phyloP scores from a whole-genome alignment of 2,797 vertebrate genomes.

The Cossypha heuglini region DNA sequence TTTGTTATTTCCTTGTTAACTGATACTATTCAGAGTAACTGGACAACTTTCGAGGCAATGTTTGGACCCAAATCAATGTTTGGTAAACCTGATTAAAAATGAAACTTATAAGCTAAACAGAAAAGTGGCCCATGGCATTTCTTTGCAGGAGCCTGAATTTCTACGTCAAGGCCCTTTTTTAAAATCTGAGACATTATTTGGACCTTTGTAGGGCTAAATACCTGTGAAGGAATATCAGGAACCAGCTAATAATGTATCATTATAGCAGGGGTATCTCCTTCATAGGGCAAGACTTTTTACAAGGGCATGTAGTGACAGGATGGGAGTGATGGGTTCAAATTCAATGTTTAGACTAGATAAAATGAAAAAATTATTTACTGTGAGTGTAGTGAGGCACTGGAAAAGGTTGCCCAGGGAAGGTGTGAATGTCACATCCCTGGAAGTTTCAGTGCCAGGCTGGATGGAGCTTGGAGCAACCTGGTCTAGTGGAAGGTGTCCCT shows the following conservation, averaged over 20 bases:
- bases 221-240: not conserved
- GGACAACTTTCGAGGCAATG: not conserved
- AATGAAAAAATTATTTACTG: not conserved
- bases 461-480: not conserved
- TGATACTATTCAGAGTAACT: not conserved
- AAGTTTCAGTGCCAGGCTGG: not conserved
- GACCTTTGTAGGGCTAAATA: not conserved
- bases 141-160: not conserved
- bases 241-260: not conserved
- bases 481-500: not conserved
- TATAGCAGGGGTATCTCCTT: not conserved
- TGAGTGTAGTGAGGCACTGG: not conserved
- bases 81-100: not conserved
- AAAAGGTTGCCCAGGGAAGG: too few species aligned
- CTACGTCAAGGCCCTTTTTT: not conserved
- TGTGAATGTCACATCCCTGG: not conserved
- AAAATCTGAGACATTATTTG: not conserved
- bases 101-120: not conserved
- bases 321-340: not conserved
- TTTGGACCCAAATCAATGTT: not conserved
- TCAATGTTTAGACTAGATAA: not conserved
- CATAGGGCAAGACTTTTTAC: not conserved
- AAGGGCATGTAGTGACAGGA: not conserved
- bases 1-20: not conserved
- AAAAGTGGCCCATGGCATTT: not conserved